These are phyloP conservation scores for Brachyptera putata DNA, from an alignment of 2,888 invertebrate genomes.

Conservation along the genomic window DNA sequence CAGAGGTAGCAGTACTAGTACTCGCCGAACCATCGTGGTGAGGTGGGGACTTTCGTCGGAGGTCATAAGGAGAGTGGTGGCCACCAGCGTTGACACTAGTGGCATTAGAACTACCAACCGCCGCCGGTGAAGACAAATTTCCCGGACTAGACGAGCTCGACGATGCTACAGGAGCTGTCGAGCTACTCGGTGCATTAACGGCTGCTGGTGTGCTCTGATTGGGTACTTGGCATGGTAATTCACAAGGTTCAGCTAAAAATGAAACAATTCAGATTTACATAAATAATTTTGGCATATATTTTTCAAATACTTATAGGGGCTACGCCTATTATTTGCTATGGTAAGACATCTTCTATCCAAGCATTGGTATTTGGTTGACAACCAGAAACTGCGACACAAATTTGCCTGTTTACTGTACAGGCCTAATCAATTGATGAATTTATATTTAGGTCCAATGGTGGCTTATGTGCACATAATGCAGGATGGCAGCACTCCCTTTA, in stretches of 20 bases:
- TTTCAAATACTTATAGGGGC: too few relatives aligned
- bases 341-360: too few relatives aligned
- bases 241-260: conserved; percentile 70
- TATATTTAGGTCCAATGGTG: too few relatives aligned
- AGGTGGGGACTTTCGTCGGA: conserved; percentile 79
- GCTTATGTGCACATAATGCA: too few relatives aligned
- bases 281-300: neutral
- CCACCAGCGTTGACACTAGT: conserved; percentile 39
- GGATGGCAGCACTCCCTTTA: too few relatives aligned
- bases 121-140: conserved; percentile 40
- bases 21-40: conserved; percentile 63
- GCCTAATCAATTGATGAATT: too few relatives aligned
- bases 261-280: neutral
- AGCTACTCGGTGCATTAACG: conserved; percentile 31
- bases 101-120: conserved; percentile 44
- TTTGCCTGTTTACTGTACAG: too few relatives aligned
- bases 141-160: conserved; percentile 28
- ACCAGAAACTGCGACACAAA: too few relatives aligned
- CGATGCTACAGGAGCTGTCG: conserved; percentile 33
- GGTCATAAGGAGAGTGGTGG: conserved; percentile 87
- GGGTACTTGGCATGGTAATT: conserved; percentile 54
- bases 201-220: conserved; percentile 54
- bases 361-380: too few relatives aligned
- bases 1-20: conserved; percentile 48
- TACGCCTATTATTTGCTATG: too few relatives aligned